Conservation (phyloP, 23 tunicate species). For the Styela clava region DNA sequence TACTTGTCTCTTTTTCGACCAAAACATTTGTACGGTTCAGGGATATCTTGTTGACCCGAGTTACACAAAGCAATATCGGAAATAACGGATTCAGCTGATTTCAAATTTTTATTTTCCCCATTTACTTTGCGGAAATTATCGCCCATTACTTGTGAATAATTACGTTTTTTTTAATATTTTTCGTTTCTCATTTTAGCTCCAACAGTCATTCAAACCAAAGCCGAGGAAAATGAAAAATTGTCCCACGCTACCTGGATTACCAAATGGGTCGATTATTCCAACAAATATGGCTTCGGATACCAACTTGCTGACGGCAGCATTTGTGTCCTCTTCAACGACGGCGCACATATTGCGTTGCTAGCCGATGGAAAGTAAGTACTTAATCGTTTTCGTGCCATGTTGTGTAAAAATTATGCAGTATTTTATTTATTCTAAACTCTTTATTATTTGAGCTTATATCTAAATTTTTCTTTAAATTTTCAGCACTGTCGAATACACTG, state of each 20-base stretch:
- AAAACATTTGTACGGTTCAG: too few species aligned
- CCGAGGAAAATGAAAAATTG: background rate
- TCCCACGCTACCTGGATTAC: conserved; percentile 66
- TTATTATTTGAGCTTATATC: too few species aligned
- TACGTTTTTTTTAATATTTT: background rate
- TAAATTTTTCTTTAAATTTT: background rate
- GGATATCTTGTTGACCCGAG: background rate
- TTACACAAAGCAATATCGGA: background rate
- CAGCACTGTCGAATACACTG: conserved; percentile 16
- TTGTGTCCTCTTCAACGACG: conserved; percentile 91
- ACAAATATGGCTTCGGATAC: conserved; percentile 97
- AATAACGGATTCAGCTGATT: background rate
- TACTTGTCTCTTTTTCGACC: too few species aligned
- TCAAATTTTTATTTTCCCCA: background rate
- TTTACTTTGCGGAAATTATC: too few species aligned
- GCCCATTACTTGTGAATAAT: too few species aligned
- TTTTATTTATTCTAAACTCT: too few species aligned
- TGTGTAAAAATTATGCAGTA: too few species aligned
- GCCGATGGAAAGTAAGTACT: conserved; percentile 71
- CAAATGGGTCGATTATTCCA: conserved; percentile 98
- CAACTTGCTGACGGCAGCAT: conserved; percentile 84
- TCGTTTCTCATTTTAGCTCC: conserved; percentile 11
- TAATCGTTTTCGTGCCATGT: background rate
- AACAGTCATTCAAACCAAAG: background rate
- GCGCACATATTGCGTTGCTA: conserved; percentile 63